phyloP scores from a whole-genome alignment of 2,113 vertebrate genomes.

The Stegostoma tigrinum region DNA sequence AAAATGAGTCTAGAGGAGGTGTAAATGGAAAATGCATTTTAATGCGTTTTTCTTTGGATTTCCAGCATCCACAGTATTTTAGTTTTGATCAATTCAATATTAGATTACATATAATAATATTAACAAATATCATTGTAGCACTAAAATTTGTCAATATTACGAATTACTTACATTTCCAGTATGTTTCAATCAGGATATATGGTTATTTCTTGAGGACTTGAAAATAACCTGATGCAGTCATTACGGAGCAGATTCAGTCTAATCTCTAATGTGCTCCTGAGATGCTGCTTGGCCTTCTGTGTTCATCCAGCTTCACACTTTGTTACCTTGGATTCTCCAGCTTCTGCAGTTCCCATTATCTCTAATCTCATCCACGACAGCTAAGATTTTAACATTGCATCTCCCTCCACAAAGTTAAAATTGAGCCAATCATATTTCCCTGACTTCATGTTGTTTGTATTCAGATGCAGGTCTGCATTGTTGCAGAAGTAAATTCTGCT shows the following conservation, averaged over 20 bases:
- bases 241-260: not conserved
- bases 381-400: not conserved
- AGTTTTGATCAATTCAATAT: not conserved
- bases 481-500: not conserved
- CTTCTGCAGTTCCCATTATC: no score
- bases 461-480: not conserved
- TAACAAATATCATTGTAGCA: not conserved
- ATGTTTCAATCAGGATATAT: not conserved
- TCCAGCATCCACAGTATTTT: not conserved
- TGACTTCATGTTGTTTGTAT: not conserved
- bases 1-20: not conserved
- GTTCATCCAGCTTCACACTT: no score
- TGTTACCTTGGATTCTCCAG: no score
- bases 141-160: not conserved
- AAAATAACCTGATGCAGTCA: not conserved
- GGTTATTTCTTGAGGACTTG: not conserved
- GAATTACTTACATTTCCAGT: not conserved
- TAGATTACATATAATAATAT: not conserved
- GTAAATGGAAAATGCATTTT: not conserved
- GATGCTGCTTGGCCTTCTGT: no score
- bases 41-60: not conserved
- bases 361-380: not conserved
- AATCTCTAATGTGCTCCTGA: no score
- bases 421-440: not conserved
- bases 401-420: not conserved